Conservation (phyloP, 92 coral and sea anemone species). For the Desmophyllum pertusum region DNA sequence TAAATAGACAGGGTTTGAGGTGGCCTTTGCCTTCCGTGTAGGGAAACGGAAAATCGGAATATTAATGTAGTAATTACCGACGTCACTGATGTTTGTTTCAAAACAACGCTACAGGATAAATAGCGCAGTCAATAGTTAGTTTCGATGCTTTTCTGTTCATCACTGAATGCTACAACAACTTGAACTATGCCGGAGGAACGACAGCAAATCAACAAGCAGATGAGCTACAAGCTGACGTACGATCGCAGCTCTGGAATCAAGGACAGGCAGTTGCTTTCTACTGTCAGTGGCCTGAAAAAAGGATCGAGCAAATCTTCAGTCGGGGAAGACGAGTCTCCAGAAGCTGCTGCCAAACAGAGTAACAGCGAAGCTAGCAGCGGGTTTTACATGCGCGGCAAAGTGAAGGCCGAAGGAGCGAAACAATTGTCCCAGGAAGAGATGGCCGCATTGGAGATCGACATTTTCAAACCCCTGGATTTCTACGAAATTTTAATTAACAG, state of each 20-base stretch:
- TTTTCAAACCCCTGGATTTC: slow-evolving; percentile 9
- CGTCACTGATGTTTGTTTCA: too few species aligned
- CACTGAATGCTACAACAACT: too few species aligned
- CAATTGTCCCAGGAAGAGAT: not conserved
- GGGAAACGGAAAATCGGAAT: too few species aligned
- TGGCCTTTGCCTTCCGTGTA: too few species aligned
- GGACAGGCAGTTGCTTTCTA: too few species aligned
- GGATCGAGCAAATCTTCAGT: not conserved
- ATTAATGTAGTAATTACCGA: not conserved
- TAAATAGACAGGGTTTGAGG: too few species aligned
- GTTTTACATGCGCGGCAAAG: not conserved
- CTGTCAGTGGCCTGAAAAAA: too few species aligned
- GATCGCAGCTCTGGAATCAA: too few species aligned
- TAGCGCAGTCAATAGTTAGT: too few species aligned
- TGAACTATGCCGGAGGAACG: too few species aligned
- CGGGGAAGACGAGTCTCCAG: not conserved
- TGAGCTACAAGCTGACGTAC: not conserved
- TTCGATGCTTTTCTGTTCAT: too few species aligned
- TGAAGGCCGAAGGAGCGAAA: not conserved
- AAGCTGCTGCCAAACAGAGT: not conserved
- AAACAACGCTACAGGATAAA: too few species aligned
- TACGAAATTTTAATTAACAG: not conserved
- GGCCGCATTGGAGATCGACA: slow-evolving; percentile 8
- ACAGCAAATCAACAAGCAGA: not conserved
- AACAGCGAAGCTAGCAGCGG: not conserved